Percentiles rank a stretch among this genome's conserved stretches.
Evolutionary conservation across 2,113 vertebrate genomes (phyloP).

Genomic region (Hyla sarda): DNA sequence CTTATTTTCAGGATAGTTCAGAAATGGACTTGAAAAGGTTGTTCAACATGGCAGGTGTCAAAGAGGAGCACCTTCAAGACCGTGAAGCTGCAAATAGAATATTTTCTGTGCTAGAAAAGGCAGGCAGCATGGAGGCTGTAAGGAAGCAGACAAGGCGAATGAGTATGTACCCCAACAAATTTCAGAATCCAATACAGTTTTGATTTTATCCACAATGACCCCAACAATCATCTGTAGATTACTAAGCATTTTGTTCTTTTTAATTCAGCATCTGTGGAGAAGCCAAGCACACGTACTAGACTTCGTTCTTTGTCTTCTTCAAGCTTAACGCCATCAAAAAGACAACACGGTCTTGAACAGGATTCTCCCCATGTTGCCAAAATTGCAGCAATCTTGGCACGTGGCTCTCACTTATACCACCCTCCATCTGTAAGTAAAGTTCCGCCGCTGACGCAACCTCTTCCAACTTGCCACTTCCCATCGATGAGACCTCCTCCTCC

Average conservation of each 20-base stretch:
- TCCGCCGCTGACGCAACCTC: neutral
- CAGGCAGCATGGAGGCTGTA: constrained; percentile 53
- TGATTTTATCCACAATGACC: too few species aligned
- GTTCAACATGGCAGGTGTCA: constrained; percentile 57
- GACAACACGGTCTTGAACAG: neutral
- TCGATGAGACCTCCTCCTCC: neutral
- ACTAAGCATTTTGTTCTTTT: too few species aligned
- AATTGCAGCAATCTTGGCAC: neutral
- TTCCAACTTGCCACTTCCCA: neutral
- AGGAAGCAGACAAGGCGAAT: constrained; percentile 40
- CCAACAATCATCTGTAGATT: too few species aligned
- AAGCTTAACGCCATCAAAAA: neutral
- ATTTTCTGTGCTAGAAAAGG: constrained; percentile 50
- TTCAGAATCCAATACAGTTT: neutral
- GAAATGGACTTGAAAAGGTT: constrained; percentile 57
- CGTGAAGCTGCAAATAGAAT: constrained; percentile 46
- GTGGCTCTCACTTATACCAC: neutral
- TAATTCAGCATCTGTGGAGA: neutral
- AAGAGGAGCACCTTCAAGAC: constrained; percentile 51
- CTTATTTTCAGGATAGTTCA: constrained; percentile 37
- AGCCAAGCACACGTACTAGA: neutral
- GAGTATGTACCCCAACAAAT: constrained; percentile 46
- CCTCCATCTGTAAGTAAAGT: neutral
- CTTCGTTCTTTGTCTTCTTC: neutral
- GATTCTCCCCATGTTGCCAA: constrained; percentile 18